These are phyloP conservation scores for Nibea albiflora DNA, from an alignment of 2,113 vertebrate species.

Conservation along the genomic window DNA sequence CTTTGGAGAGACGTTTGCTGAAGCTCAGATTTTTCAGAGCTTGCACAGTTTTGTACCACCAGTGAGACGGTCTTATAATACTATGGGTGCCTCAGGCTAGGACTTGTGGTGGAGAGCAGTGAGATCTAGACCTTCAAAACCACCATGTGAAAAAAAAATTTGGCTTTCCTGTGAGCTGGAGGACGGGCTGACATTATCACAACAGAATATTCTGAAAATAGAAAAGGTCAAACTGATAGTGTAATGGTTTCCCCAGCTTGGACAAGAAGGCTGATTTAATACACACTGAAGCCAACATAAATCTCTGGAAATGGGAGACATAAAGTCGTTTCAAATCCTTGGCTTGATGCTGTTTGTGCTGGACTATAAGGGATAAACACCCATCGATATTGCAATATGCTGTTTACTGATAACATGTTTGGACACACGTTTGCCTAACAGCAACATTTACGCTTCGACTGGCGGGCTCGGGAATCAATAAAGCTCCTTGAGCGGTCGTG, in stretches of 20 bases:
- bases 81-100: background rate
- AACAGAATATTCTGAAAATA: constrained; percentile 8
- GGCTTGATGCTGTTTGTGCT: background rate
- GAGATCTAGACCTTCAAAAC: constrained; percentile 14
- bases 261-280: constrained; percentile 6
- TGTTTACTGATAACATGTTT: constrained; percentile 48
- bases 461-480: constrained; percentile 52
- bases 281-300: background rate
- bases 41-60: background rate
- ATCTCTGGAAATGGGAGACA: background rate
- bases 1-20: too few relatives aligned
- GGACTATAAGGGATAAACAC: constrained; percentile 7
- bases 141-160: constrained; percentile 36
- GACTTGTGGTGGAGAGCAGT: background rate
- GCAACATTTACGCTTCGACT: constrained; percentile 7
- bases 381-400: constrained; percentile 38
- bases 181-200: constrained; percentile 6
- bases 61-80: background rate
- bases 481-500: constrained; percentile 2
- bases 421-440: background rate
- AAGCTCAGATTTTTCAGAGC: too few relatives aligned
- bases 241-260: background rate
- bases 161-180: background rate
- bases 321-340: background rate
- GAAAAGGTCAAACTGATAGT: constrained; percentile 22